Evolutionary conservation across 2,797 vertebrate genomes (phyloP).

Genomic region (Petrocephalus sullivani): DNA sequence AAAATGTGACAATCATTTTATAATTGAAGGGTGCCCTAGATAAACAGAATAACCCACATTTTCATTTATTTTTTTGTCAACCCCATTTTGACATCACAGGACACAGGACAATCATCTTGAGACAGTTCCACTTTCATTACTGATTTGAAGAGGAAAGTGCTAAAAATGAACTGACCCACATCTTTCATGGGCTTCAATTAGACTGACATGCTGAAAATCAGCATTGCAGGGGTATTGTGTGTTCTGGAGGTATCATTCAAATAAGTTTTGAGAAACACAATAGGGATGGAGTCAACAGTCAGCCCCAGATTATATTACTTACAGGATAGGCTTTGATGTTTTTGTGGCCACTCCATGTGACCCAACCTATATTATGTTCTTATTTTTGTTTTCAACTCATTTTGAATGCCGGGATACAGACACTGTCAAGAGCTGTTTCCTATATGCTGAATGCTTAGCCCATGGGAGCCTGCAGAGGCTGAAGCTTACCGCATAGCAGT

Average conservation of each 20-base stretch:
- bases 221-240: not conserved
- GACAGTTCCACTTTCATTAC: constrained; percentile 13
- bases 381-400: constrained; percentile 5
- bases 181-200: constrained; percentile 17
- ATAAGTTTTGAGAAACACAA: constrained; percentile 3
- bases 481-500: not conserved
- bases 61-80: constrained; percentile 24
- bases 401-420: not conserved
- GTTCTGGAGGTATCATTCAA: not conserved
- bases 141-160: constrained; percentile 2
- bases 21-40: constrained; percentile 6
- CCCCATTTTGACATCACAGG: constrained; percentile 17
- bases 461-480: not conserved
- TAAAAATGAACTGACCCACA: constrained; percentile 24
- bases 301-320: not conserved
- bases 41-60: constrained; percentile 17
- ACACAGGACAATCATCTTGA: constrained; percentile 6
- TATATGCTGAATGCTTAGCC: not conserved
- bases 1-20: constrained; percentile 18
- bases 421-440: not conserved
- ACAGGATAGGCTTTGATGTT: not conserved
- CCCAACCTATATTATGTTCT: not conserved
- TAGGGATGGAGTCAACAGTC: not conserved
- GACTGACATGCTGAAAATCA: constrained; percentile 8
- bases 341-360: not conserved